These are phyloP conservation scores for Criorhina ranunculi DNA, from an alignment of 2,888 invertebrate species.

Conservation along the genomic window DNA sequence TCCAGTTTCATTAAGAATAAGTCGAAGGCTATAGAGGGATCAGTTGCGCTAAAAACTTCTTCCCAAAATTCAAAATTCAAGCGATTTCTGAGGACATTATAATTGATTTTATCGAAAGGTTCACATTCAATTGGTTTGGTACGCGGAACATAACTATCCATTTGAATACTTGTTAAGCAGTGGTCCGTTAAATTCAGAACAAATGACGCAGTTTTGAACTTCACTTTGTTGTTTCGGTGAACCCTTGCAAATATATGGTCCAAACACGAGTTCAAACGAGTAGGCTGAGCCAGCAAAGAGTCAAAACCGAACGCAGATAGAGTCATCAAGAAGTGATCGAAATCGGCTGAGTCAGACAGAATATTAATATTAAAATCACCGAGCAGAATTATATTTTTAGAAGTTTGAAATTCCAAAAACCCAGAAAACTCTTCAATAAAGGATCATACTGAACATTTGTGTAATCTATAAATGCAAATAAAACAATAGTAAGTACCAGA, in stretches of 20 bases:
- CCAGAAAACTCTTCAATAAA: conserved; percentile 22
- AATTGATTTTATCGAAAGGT: conserved; percentile 9
- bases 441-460: conserved; percentile 5
- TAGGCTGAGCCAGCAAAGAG: conserved; percentile 2
- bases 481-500: conserved; percentile 16
- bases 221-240: conserved; percentile 1
- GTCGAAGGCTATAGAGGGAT: conserved; percentile 4
- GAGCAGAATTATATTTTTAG: conserved; percentile 25
- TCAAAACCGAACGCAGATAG: conserved; percentile 23
- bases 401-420: conserved; percentile 9
- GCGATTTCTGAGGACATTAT: not conserved
- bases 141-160: not conserved
- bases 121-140: not conserved
- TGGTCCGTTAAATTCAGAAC: conserved; percentile 13
- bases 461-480: conserved; percentile 3
- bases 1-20: conserved; percentile 4
- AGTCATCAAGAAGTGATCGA: conserved; percentile 3
- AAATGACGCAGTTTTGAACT: conserved; percentile 5
- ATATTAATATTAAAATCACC: conserved; percentile 29
- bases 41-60: conserved; percentile 1
- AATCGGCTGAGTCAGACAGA: conserved; percentile 9
- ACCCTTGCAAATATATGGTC: conserved; percentile 11
- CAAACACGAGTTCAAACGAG: not conserved
- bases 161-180: conserved; percentile 6
- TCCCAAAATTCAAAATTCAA: conserved; percentile 24